A percentile compares a stretch with the other conserved stretches of the same genome.
These are phyloP conservation scores for Phaedon cochleariae DNA, from an alignment of 2,888 invertebrate species.

Conservation along the genomic window DNA sequence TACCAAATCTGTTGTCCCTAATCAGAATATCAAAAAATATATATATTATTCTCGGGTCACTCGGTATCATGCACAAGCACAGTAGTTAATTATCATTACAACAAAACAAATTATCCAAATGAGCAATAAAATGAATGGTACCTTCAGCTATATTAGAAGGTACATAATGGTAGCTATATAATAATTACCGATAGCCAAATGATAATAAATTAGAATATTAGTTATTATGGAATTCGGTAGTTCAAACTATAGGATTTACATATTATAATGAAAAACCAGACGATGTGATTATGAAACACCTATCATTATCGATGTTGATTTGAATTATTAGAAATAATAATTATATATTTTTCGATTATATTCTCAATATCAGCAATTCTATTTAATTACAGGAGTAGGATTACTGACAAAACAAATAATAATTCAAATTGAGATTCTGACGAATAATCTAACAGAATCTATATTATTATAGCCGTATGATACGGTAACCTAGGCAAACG, in stretches of 20 bases:
- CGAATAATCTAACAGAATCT: not conserved
- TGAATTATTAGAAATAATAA: not conserved
- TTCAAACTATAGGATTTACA: slow-evolving; percentile 6
- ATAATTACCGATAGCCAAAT: not conserved
- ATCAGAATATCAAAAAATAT: no score
- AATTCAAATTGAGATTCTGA: not conserved
- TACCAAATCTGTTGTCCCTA: no score
- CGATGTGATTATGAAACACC: not conserved
- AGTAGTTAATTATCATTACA: not conserved
- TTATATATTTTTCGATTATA: not conserved
- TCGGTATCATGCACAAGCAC: no score
- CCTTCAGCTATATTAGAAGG: not conserved
- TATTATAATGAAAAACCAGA: slow-evolving; percentile 18
- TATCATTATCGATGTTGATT: not conserved
- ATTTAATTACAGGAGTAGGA: not conserved
- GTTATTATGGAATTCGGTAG: not conserved
- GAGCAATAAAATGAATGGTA: not conserved
- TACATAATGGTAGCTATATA: not conserved
- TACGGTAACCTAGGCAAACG: no score
- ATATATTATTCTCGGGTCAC: no score
- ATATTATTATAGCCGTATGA: not conserved
- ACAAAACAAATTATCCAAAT: not conserved
- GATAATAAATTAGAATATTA: not conserved
- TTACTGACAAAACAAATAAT: no score
- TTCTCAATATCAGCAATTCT: not conserved